Base-by-base conservation (phyloP, 2,113 vertebrate genomes). In the Neotragus pygmaeus region DNA sequence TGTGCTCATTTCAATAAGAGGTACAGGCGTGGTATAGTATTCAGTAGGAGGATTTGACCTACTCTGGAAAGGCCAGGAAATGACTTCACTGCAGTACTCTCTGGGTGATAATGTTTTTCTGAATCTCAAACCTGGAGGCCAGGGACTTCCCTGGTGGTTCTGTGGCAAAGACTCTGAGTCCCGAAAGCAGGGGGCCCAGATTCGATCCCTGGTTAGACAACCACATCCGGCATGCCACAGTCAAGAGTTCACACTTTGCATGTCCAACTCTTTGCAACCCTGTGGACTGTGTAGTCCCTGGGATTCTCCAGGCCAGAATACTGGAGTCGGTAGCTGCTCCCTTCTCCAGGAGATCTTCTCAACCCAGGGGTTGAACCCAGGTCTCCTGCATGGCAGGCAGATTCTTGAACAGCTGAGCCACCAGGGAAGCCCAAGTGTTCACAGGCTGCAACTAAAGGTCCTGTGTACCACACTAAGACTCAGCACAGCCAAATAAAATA, bases 151-250 rank as follows among this genome's bases (percentile, higher is more conserved):
- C 66, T 36, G n/a, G n/a, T 39, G 17, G n/a, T 36, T n/a, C 19
- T 39, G n/a, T 23, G n/a, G 19, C n/a, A 6, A 70, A 70, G n/a
- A 70, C 10, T 39, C 66, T 39, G 11, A 39, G 66, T 70, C 36
- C 19, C 19, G n/a, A 39, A 70, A 70, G n/a, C 19, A 70, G 5
- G 19, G 19, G 66, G 66, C 66, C 66, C 19, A 23, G n/a, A 23
- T 23, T 36, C 1, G 2, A 70, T 39, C 10, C 66, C 66, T 13
- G 66, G n/a, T 39, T 70, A 70, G 66, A 39, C n/a, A 70, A 39
- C n/a, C 1, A 39, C n/a, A 23, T 1, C n/a, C 1, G 0, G 66
- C 19, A 70, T 3, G n/a, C 66, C 66, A 23, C 19, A 39, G 10
- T 70, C n/a, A 39, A 39, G n/a, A 23, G n/a, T 39, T 70, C n/a